A percentile compares a stretch with the other conserved stretches of the same genome.
Conservation (phyloP, 1,140 invertebrate genomes). For the Meloidogyne floridensis region DNA sequence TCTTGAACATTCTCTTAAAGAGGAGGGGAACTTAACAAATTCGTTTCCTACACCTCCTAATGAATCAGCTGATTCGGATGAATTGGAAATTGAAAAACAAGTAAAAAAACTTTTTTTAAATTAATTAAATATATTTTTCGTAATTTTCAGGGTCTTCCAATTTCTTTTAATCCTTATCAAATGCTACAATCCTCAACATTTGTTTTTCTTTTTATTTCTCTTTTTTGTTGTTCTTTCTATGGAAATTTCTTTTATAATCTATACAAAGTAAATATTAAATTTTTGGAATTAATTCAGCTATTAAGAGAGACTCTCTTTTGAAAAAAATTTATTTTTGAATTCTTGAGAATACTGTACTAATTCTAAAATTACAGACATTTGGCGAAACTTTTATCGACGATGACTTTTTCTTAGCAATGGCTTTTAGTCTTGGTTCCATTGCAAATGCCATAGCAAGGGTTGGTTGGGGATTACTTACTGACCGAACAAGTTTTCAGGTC, state of each 20-base stretch:
- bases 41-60: conserved; percentile 29
- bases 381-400: conserved; percentile 58
- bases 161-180: conserved; percentile 45
- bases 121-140: not conserved
- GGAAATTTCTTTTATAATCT: conserved; percentile 65
- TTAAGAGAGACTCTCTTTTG: not conserved
- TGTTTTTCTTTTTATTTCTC: conserved; percentile 58
- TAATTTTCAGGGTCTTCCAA: conserved; percentile 12
- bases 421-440: conserved; percentile 58
- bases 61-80: conserved; percentile 26
- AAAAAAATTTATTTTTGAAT: conserved; percentile 29
- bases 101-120: not conserved
- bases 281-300: not conserved
- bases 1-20: not conserved
- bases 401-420: conserved; percentile 62
- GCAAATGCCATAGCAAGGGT: conserved; percentile 61
- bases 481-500: conserved; percentile 64
- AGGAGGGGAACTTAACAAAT: conserved; percentile 10
- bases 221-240: conserved; percentile 65
- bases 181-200: conserved; percentile 59
- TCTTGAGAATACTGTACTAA: not conserved
- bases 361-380: conserved; percentile 42
- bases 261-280: conserved; percentile 43
- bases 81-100: conserved; percentile 26
- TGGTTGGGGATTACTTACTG: conserved; percentile 62